Evolutionary conservation across 92 coral and sea anemone species (phyloP).

Genomic region (Epizoanthus stellaris): DNA sequence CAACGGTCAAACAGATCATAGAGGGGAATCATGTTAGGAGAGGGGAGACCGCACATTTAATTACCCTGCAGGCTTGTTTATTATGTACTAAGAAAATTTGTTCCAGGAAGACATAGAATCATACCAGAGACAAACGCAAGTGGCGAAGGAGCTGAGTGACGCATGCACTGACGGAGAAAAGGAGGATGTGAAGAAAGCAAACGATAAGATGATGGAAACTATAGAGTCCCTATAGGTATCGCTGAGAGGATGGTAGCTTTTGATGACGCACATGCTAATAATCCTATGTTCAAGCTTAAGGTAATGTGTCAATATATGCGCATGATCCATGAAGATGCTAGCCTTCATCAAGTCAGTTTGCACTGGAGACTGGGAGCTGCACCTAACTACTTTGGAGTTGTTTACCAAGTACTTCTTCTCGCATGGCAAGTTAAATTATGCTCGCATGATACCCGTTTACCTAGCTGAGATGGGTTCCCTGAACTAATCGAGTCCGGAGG

Average conservation of each 20-base stretch:
- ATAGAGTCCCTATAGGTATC: not conserved
- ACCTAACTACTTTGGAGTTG: conserved; percentile 11
- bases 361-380: conserved; percentile 40
- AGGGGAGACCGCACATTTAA: conserved; percentile 47
- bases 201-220: not conserved
- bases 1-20: conserved; percentile 56
- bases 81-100: too few species aligned
- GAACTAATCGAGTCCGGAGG: conserved; percentile 25
- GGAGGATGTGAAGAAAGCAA: conserved; percentile 1
- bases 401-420: conserved; percentile 42
- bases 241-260: conserved; percentile 19
- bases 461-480: conserved; percentile 22
- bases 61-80: conserved; percentile 37
- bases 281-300: conserved; percentile 1
- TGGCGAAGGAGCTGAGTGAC: conserved; percentile 9
- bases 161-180: conserved; percentile 1
- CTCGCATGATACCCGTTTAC: conserved; percentile 37
- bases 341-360: conserved; percentile 11
- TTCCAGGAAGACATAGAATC: too few species aligned
- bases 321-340: conserved; percentile 22
- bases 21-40: conserved; percentile 62
- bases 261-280: not conserved
- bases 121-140: not conserved
- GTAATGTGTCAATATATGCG: conserved; percentile 26
- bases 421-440: conserved; percentile 41